Evolutionary conservation across 30 jellyfish, hydroid and myxozoan genomes (phyloP), one percentile per base, ranked within the genome.

Genomic region (Aurelia coerulea): DNA sequence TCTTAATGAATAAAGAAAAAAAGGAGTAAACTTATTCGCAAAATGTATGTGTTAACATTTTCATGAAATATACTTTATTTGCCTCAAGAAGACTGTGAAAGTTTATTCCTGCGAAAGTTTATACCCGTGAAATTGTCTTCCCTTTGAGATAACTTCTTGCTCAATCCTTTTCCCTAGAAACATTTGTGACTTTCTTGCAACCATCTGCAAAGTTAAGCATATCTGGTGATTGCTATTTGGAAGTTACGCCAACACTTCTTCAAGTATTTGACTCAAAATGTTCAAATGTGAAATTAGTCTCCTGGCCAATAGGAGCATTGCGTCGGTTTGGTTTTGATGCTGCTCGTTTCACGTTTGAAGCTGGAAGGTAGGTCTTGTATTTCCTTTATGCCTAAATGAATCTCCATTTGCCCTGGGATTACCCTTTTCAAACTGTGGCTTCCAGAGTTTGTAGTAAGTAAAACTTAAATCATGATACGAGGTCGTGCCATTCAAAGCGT

Each of bases 301-400:
- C 96, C 8, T 88, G 96, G 96, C 96, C 96, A 54, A 75, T 88
- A n/a, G 54, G 76, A 41, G 54, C 91, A 34, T 41, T 88, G 69
- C 86, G 96, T 2, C 76, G 96, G 31, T 88, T 73, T 88, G 96
- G 96, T 17, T 78, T 53, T 79, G 96, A 88, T 88, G 76, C 78
- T 10, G 54, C 78, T 15, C 79, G 85, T 63, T 88, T 88, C 68
- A 70, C 84, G 11, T 69, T 88, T 62, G 96, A 88, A 34, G 91
- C 96, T 70, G 96, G 96, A 49, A 79, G 96, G 96, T 88, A 78
- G 32, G 54, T 37, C 39, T 7, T 42, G 59, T 39, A 50, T 49
- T 9, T 50, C 13, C 71, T 14, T 3, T 74, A 10, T 42, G 10
- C 16, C 32, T 16, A 12, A 31, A 10, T 70, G 15, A 15, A 39